These are phyloP conservation scores for Oxyura jamaicensis DNA, from an alignment of 2,113 vertebrate genomes.

Conservation along the genomic window DNA sequence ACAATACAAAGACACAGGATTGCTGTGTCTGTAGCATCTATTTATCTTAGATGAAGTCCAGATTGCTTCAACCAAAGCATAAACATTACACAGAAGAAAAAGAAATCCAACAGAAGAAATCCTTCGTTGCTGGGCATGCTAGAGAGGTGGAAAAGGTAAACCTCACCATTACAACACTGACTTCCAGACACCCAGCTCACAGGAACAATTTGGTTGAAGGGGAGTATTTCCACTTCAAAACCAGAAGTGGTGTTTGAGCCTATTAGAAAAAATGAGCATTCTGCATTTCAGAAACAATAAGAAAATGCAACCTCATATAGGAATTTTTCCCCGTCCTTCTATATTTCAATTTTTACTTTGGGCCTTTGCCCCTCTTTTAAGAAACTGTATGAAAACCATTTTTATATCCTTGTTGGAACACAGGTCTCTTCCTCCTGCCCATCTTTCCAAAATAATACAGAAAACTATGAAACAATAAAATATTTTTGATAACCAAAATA, in stretches of 20 bases:
- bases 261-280: not conserved
- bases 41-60: not conserved
- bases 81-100: not conserved
- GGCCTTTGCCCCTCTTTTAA: not conserved
- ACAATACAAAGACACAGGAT: not conserved
- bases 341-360: not conserved
- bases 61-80: not conserved
- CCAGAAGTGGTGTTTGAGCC: not conserved
- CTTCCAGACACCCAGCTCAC: not conserved
- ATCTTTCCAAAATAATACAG: not conserved
- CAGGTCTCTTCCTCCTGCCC: rapidly evolving
- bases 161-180: not conserved
- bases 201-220: not conserved
- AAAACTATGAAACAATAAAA: not conserved
- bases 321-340: not conserved
- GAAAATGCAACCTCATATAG: not conserved
- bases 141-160: not conserved
- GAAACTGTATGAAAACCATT: not conserved
- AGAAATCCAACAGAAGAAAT: not conserved
- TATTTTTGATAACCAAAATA: not conserved
- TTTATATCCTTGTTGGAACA: not conserved
- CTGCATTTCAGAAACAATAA: not conserved
- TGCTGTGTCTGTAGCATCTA: not conserved
- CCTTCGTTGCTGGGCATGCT: not conserved
- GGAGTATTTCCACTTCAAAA: not conserved